Evolutionary conservation across 1,140 invertebrate genomes (phyloP).

Genomic region (Harpegnathos saltator): DNA sequence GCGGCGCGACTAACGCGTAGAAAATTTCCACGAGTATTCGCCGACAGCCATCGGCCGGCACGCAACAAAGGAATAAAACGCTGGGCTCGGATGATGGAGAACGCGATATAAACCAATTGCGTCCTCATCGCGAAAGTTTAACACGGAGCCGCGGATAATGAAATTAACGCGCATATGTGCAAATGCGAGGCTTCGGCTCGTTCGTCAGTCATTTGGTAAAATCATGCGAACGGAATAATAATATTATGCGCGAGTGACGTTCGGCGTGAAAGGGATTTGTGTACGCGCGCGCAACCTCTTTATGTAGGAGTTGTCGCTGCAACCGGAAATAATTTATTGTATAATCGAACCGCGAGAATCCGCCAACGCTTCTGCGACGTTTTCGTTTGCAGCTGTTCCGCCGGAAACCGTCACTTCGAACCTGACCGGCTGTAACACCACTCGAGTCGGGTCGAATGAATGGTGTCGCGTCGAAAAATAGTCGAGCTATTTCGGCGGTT

Average conservation of each 20-base stretch:
- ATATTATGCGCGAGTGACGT: constrained; percentile 30
- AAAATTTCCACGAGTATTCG: constrained; percentile 63
- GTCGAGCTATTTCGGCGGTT: not conserved
- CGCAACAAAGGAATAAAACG: constrained; percentile 48
- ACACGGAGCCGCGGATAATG: constrained; percentile 49
- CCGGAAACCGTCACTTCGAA: not conserved
- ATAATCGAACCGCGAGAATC: not conserved
- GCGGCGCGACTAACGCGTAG: constrained; percentile 18
- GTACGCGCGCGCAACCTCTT: constrained; percentile 22
- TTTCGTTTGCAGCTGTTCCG: not conserved
- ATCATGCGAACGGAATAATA: constrained; percentile 53
- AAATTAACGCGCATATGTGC: constrained; percentile 62
- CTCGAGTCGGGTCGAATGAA: too few species aligned
- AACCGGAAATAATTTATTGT: constrained; percentile 1
- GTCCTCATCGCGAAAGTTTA: constrained; percentile 61
- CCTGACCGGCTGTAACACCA: too few species aligned
- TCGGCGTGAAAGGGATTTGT: constrained; percentile 25
- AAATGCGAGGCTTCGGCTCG: not conserved
- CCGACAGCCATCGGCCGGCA: constrained; percentile 20
- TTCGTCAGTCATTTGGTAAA: constrained; percentile 41
- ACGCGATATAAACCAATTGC: constrained; percentile 51
- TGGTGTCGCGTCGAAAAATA: constrained; percentile 6
- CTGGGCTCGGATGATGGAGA: constrained; percentile 1
- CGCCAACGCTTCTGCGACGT: not conserved
- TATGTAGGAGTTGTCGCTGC: constrained; percentile 17